phyloP scores from a whole-genome alignment of 2,113 vertebrate species.

The Delphinapterus leucas region DNA sequence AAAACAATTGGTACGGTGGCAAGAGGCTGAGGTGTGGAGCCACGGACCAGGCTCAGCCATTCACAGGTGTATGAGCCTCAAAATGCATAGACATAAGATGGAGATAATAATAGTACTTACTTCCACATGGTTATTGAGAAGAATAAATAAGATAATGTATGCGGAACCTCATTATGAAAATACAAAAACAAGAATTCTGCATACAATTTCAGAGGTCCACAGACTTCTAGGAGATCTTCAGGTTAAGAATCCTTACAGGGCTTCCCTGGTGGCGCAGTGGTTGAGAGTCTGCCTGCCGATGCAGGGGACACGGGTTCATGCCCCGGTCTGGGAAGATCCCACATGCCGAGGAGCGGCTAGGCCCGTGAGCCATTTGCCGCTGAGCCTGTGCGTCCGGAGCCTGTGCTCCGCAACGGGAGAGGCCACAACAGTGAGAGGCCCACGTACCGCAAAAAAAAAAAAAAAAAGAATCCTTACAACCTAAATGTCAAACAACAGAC shows the following conservation, averaged over 20 bases:
- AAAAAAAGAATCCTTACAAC: neutral
- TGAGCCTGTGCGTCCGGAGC: no score
- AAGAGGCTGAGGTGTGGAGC: neutral
- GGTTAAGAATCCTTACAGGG: neutral
- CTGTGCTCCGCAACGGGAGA: no score
- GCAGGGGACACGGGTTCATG: no score
- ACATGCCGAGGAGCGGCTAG: no score
- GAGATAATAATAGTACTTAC: neutral
- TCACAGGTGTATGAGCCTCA: neutral
- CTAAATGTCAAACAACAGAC: neutral
- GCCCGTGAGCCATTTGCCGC: no score
- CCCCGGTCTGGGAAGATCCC: no score
- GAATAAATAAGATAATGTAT: neutral
- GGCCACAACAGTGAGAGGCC: no score
- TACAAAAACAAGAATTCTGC: neutral
- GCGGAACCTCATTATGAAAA: neutral
- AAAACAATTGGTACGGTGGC: neutral
- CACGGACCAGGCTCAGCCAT: neutral
- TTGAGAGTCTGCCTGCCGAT: no score
- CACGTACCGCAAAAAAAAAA: no score
- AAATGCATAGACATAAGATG: neutral
- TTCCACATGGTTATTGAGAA: neutral
- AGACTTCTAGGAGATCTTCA: neutral
- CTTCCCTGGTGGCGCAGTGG: no score
- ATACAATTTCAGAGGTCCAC: neutral